Conservation (phyloP, 2,888 invertebrate species). For the Hedya salicella region DNA sequence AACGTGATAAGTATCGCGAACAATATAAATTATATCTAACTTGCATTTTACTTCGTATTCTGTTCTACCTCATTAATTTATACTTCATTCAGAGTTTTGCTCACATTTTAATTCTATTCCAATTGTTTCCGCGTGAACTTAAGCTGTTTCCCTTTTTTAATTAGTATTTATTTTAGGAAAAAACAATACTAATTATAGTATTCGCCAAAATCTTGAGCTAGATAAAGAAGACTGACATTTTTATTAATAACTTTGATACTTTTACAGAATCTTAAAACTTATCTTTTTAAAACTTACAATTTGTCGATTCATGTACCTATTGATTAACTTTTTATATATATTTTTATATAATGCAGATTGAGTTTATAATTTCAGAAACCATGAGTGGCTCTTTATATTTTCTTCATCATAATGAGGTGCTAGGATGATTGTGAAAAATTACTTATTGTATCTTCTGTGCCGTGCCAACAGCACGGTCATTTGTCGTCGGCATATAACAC, state of each 20-base stretch:
- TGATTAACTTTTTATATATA: constrained; percentile 50
- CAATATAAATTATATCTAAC: too few relatives aligned
- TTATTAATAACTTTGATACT: constrained; percentile 47
- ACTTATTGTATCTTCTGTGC: not conserved
- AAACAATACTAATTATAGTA: constrained; percentile 42
- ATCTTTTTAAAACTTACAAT: constrained; percentile 20
- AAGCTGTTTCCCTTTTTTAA: constrained; percentile 6
- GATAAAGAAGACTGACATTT: constrained; percentile 58
- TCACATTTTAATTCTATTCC: constrained; percentile 45
- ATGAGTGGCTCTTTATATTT: constrained; percentile 17
- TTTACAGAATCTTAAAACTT: constrained; percentile 49
- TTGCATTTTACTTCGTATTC: constrained; percentile 54
- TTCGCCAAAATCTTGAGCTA: constrained; percentile 52
- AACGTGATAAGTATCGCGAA: constrained; percentile 26
- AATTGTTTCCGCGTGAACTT: constrained; percentile 45
- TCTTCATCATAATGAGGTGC: constrained; percentile 35
- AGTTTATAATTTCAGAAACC: constrained; percentile 39
- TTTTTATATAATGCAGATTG: constrained; percentile 67
- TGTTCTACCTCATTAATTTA: constrained; percentile 61
- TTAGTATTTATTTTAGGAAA: constrained; percentile 18
- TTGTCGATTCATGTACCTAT: constrained; percentile 7
- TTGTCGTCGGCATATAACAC: not conserved
- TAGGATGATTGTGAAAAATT: constrained; percentile 33
- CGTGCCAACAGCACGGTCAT: not conserved
- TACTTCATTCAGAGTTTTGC: constrained; percentile 46